Conservation (phyloP, 2,797 vertebrate genomes). For the Enteromius mattozi region DNA sequence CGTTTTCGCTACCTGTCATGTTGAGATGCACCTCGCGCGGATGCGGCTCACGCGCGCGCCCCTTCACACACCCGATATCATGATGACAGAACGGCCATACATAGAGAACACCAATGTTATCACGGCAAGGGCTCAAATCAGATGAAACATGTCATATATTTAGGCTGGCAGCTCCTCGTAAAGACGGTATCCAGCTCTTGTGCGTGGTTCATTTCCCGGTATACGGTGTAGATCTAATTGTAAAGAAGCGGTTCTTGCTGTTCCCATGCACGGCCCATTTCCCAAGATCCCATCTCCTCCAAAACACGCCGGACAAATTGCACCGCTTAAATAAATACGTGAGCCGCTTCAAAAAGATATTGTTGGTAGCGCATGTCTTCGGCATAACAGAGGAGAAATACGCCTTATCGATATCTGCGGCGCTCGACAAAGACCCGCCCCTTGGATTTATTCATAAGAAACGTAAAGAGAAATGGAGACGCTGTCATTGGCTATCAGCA, state of each 20-base stretch:
- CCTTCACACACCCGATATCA: conserved; percentile 35
- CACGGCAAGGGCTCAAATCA: background rate
- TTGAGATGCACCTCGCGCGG: conserved; percentile 53
- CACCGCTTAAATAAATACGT: conserved; percentile 17
- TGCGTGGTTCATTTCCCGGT: conserved; percentile 71
- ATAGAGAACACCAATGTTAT: conserved; percentile 53
- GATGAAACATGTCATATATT: background rate
- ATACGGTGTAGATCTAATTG: conserved; percentile 25
- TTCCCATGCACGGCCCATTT: conserved; percentile 29
- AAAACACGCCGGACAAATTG: background rate
- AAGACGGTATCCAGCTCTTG: background rate
- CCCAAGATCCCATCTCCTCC: background rate
- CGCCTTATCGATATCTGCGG: conserved; percentile 40
- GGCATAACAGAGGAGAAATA: conserved; percentile 8
- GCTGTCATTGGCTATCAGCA: conserved; percentile 47
- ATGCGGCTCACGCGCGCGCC: conserved; percentile 31
- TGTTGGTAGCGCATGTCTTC: conserved; percentile 3
- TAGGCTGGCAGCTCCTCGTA: background rate
- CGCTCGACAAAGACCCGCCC: conserved; percentile 43
- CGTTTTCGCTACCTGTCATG: conserved; percentile 51
- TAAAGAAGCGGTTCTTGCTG: conserved; percentile 17
- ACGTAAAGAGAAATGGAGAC: conserved; percentile 35
- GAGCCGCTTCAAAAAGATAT: background rate
- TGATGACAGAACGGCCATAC: conserved; percentile 26
- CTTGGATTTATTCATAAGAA: conserved; percentile 48